A percentile compares a stretch with the other conserved stretches of the same genome.
Evolutionary conservation across 2,888 invertebrate genomes (phyloP).

Genomic region (Mesorhabditis spiculigera): DNA sequence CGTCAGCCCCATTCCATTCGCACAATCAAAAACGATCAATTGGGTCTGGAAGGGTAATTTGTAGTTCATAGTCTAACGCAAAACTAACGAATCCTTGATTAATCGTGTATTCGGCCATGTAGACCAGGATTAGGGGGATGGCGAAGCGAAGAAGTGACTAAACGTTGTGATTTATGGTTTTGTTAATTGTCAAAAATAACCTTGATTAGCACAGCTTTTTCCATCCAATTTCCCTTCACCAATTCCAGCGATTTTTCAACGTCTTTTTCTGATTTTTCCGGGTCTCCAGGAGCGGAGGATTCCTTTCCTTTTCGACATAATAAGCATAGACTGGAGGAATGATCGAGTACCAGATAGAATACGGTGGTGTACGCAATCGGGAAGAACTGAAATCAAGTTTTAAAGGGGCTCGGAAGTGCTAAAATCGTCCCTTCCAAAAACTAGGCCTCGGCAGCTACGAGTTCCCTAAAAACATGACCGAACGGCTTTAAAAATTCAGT

Average conservation of each 20-base stretch:
- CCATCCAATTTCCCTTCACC: no score
- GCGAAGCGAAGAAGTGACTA: not conserved
- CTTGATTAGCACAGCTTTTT: not conserved
- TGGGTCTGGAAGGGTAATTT: not conserved
- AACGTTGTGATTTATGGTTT: not conserved
- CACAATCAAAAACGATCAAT: not conserved
- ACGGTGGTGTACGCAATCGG: not conserved
- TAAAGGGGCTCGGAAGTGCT: no score
- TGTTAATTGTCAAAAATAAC: not conserved
- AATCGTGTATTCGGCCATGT: slow-evolving; percentile 2
- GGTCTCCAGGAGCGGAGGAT: no score
- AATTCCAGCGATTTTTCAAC: not conserved
- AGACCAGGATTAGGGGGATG: not conserved
- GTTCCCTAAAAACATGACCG: no score
- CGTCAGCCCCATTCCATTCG: not conserved
- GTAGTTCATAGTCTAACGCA: not conserved
- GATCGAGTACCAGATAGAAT: not conserved
- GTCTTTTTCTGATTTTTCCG: no score
- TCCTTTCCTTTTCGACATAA: no score
- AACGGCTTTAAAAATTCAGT: no score
- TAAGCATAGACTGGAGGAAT: not conserved
- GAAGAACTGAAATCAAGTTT: no score
- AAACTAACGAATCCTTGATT: not conserved
- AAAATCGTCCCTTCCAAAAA: no score
- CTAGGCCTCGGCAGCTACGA: no score